Base-by-base conservation (phyloP, 2,797 vertebrate species). In the Dicrostonyx torquatus region DNA sequence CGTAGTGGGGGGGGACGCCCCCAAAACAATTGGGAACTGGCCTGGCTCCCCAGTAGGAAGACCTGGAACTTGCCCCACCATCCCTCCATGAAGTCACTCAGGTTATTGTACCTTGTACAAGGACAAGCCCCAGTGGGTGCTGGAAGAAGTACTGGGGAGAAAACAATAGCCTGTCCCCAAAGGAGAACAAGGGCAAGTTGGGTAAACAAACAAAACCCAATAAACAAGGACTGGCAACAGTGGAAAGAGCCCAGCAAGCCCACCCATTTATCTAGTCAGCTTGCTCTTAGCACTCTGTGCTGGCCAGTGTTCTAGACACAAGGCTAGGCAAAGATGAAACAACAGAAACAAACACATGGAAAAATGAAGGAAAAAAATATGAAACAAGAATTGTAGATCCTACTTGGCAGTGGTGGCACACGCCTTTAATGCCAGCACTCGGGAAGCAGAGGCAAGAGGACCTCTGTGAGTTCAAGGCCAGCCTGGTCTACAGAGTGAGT, bases 401-500 rank as follows among this genome's bases (percentile, higher is more conserved):
- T 40, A 22, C 18, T 8, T 0, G 11, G 37, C 2, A 6, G 68
- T 37, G 70, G 37, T 40, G n/a, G 70, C 0, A 0, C 37, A 72
- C 0, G 10, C 20, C 37, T 40, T 72, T 72, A 72, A 72, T 24
- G 37, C 20, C 20, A 40, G 20, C 37, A 72, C 37, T 72, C 10
- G 0, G 20, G 20, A 40, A 20, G 4, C 20, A 72, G 37, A 72
- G 10, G 70, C 37, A 72, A 37, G 37, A 4, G 11, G 68, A 22
- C 24, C n/a, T 40, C n/a, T 40, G 9, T 40, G 37, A 40, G 37
- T 70, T 20, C 9, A 37, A 70, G 17, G 17, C 68, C 17, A 70
- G 17, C 68, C 68, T 37, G 68, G 7, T 9, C 7, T 37, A 70
- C n/a, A 70, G 18, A 70, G 31, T 6, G 0, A n/a, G n/a, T 37